Percentiles rank a stretch among this genome's conserved stretches.
phyloP scores from a whole-genome alignment of 2,888 invertebrate species.

The Ornithoptera alexandrae region DNA sequence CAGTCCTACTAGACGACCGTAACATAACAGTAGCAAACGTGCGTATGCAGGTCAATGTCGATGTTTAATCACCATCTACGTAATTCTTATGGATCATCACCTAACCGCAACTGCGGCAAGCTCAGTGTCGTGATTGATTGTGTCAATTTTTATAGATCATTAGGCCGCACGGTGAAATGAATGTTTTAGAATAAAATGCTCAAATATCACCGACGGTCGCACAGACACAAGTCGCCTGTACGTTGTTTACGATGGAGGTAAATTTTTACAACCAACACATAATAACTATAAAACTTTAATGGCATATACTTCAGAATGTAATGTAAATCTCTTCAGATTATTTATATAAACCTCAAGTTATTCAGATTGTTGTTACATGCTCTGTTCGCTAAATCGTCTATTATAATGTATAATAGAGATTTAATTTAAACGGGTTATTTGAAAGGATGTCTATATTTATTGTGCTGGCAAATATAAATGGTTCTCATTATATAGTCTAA shows the following conservation, averaged over 20 bases:
- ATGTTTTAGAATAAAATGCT: conserved; percentile 77
- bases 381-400: too few species aligned
- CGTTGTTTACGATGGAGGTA: conserved; percentile 78
- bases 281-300: too few species aligned
- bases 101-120: neutral
- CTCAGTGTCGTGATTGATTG: conserved; percentile 42
- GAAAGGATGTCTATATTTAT: too few species aligned
- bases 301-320: too few species aligned
- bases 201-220: conserved; percentile 77
- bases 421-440: too few species aligned
- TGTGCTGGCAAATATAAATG: too few species aligned
- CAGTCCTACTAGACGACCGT: conserved; percentile 51
- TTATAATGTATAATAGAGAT: too few species aligned
- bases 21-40: conserved; percentile 54
- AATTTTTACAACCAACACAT: conserved; percentile 29
- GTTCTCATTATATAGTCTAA: too few species aligned
- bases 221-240: conserved; percentile 75
- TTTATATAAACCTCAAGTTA: too few species aligned
- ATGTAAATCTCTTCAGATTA: too few species aligned
- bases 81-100: conserved; percentile 31
- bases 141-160: conserved; percentile 41
- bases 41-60: conserved; percentile 46
- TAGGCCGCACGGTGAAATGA: conserved; percentile 64
- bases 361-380: too few species aligned
- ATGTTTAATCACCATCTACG: conserved; percentile 39